Conservation (phyloP, 2,888 invertebrate species). For the Leptinotarsa peninsularis region DNA sequence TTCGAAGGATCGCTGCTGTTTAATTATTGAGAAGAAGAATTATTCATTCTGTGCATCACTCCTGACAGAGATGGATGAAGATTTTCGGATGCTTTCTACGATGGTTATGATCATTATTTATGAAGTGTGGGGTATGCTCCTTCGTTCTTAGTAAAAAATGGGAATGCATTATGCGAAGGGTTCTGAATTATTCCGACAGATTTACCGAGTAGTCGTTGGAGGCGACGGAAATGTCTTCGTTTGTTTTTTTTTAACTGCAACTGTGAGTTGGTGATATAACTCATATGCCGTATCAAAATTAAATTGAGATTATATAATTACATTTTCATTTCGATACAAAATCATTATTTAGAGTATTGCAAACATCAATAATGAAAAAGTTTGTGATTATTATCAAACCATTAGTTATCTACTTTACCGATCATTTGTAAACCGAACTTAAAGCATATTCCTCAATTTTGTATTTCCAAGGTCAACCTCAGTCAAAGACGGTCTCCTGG, state of each 20-base stretch:
- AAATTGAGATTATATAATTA: too few species aligned
- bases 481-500: too few species aligned
- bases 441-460: too few species aligned
- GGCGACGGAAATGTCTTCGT: neutral
- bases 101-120: neutral
- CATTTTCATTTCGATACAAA: too few species aligned
- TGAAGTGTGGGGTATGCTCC: neutral
- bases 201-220: neutral
- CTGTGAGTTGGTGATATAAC: neutral
- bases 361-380: too few species aligned
- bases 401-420: too few species aligned
- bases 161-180: neutral
- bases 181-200: neutral
- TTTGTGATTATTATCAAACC: too few species aligned
- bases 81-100: neutral
- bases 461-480: too few species aligned
- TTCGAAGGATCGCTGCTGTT: neutral
- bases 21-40: slow-evolving; percentile 11
- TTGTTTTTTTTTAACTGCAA: neutral
- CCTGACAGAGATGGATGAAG: neutral
- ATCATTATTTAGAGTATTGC: too few species aligned
- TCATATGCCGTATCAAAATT: too few species aligned
- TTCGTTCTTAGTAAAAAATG: neutral
- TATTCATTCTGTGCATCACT: slow-evolving; percentile 3
- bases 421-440: too few species aligned